These are phyloP conservation scores for Poecilia wingei DNA, from an alignment of 2,797 vertebrate species.

Conservation along the genomic window DNA sequence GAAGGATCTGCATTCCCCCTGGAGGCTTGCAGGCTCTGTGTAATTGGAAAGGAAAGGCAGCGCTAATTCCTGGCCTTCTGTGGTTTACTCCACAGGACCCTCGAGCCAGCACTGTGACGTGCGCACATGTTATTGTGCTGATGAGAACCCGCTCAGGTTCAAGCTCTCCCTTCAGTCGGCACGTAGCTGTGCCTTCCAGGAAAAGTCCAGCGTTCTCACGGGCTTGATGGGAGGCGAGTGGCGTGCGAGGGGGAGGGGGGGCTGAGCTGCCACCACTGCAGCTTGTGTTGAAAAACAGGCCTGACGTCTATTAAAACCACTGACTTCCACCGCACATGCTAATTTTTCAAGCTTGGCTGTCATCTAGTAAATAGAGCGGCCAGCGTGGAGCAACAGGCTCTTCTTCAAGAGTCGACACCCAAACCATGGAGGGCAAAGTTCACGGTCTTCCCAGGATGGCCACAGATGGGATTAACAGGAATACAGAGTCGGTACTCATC, in stretches of 20 bases:
- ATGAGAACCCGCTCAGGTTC: conserved; percentile 75
- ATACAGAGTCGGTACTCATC: background rate
- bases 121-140: conserved; percentile 76
- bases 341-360: conserved; percentile 31
- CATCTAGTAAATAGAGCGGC: conserved; percentile 20
- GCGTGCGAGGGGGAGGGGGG: background rate
- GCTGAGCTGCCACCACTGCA: conserved; percentile 45
- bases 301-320: conserved; percentile 33
- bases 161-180: conserved; percentile 67
- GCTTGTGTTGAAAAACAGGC: conserved; percentile 34
- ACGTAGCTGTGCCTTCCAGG: conserved; percentile 75
- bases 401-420: conserved; percentile 2
- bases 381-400: conserved; percentile 8
- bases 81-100: conserved; percentile 70
- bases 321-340: conserved; percentile 21
- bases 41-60: conserved; percentile 80
- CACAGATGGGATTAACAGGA: conserved; percentile 3
- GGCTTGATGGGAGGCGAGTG: conserved; percentile 40
- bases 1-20: conserved; percentile 56
- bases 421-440: conserved; percentile 6
- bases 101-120: conserved; percentile 73
- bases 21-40: conserved; percentile 74
- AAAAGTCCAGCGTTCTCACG: conserved; percentile 75
- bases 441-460: background rate
- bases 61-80: conserved; percentile 75